Conservation (phyloP, 2,888 invertebrate species). For the Platynereis dumerilii region DNA sequence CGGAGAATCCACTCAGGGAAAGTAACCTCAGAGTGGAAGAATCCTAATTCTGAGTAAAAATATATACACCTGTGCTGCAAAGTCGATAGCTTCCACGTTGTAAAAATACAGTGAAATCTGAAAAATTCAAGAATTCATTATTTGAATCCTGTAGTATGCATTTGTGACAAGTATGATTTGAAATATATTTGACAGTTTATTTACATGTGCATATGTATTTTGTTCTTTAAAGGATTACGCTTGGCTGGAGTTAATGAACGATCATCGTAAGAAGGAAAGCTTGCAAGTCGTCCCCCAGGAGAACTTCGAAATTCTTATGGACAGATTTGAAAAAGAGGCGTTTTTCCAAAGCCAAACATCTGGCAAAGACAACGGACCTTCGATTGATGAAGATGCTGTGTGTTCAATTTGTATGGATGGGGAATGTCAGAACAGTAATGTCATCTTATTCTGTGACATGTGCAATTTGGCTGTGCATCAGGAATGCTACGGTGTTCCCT, state of each 20-base stretch:
- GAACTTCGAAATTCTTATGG: constrained; percentile 94
- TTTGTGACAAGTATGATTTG: no score
- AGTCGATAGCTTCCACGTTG: no score
- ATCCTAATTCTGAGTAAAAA: no score
- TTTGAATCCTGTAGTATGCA: no score
- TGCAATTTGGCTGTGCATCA: constrained; percentile 98
- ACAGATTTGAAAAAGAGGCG: constrained; percentile 95
- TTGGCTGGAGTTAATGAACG: constrained; percentile 90
- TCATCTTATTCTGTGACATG: constrained; percentile 99
- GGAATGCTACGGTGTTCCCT: constrained; percentile 97
- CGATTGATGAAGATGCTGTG: constrained; percentile 94
- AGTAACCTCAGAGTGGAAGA: no score
- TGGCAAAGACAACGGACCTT: constrained; percentile 71
- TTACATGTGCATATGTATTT: no score
- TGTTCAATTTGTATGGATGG: constrained; percentile 99
- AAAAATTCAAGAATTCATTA: no score
- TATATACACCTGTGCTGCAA: no score
- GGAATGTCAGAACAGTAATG: constrained; percentile 98
- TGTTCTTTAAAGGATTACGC: constrained; percentile 74
- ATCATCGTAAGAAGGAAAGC: constrained; percentile 70
- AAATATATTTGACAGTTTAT: no score
- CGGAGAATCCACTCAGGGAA: no score
- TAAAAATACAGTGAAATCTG: no score
- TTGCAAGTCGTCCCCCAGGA: constrained; percentile 83
- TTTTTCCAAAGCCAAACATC: constrained; percentile 59